Conservation (phyloP, 2,888 invertebrate species). For the Phaonia tiefii region DNA sequence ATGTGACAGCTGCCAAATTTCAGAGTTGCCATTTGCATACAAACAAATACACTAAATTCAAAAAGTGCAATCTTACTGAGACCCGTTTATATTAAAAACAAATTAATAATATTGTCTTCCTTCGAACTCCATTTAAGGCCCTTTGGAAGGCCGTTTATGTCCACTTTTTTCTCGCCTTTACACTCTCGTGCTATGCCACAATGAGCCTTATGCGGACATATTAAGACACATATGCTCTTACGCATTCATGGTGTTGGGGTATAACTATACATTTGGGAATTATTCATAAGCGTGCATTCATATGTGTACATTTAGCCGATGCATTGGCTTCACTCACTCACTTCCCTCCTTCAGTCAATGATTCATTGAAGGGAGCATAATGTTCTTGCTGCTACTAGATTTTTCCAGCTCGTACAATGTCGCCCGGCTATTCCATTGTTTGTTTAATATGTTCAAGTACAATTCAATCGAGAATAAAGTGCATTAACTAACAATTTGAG, state of each 20-base stretch:
- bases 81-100: no score
- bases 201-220: neutral
- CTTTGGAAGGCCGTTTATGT: no score
- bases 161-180: no score
- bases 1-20: no score
- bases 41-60: no score
- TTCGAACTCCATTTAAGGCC: no score
- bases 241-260: neutral
- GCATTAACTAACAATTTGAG: constrained; percentile 31
- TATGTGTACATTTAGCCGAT: constrained; percentile 8
- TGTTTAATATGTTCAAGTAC: constrained; percentile 35
- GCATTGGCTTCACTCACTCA: constrained; percentile 19
- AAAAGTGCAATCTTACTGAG: no score
- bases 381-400: constrained; percentile 14
- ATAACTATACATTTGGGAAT: constrained; percentile 36
- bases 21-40: no score
- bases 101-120: no score
- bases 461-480: constrained; percentile 30
- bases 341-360: constrained; percentile 12
- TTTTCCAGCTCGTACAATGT: neutral
- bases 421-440: constrained; percentile 4
- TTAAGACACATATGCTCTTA: neutral
- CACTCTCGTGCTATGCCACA: constrained; percentile 26
- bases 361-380: constrained; percentile 32
- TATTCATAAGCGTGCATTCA: neutral